Evolutionary conservation across 2,888 invertebrate species (phyloP).

Genomic region (Platypus cylindrus): DNA sequence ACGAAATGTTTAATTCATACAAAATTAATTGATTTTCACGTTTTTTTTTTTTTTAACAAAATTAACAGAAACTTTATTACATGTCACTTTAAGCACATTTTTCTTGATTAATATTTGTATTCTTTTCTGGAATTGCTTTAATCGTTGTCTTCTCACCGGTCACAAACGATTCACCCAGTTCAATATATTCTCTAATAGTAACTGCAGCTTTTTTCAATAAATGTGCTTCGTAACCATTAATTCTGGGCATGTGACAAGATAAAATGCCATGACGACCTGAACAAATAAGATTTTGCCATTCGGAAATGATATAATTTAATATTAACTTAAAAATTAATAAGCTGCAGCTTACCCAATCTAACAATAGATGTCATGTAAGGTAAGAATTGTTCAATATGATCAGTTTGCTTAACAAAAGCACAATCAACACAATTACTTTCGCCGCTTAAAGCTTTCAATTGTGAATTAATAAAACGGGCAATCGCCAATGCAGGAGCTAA

Average conservation of each 20-base stretch:
- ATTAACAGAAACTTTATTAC: too few relatives aligned
- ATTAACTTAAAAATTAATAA: constrained; percentile 1
- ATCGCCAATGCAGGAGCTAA: constrained; percentile 26
- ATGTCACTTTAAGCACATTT: constrained; percentile 1
- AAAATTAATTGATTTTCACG: background rate
- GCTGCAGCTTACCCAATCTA: constrained; percentile 22
- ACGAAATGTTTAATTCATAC: background rate
- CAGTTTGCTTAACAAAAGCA: constrained; percentile 31
- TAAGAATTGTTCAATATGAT: constrained; percentile 28
- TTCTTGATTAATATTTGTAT: background rate
- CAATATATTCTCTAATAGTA: constrained; percentile 24
- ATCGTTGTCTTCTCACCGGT: constrained; percentile 19
- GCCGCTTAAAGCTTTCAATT: constrained; percentile 27
- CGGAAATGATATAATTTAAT: background rate
- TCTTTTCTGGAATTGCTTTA: constrained; percentile 4
- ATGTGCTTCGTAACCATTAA: constrained; percentile 26
- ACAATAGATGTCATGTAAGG: constrained; percentile 31
- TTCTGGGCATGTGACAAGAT: constrained; percentile 29
- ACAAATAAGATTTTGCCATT: background rate
- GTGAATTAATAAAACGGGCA: constrained; percentile 27
- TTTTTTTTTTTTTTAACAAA: constrained; percentile 2
- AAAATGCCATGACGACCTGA: constrained; percentile 28
- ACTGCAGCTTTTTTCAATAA: constrained; percentile 24
- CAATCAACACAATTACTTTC: constrained; percentile 28
- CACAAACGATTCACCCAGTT: constrained; percentile 26